phyloP scores from a whole-genome alignment of 2,113 vertebrate species.

The Dolichallabes microphthalmus region DNA sequence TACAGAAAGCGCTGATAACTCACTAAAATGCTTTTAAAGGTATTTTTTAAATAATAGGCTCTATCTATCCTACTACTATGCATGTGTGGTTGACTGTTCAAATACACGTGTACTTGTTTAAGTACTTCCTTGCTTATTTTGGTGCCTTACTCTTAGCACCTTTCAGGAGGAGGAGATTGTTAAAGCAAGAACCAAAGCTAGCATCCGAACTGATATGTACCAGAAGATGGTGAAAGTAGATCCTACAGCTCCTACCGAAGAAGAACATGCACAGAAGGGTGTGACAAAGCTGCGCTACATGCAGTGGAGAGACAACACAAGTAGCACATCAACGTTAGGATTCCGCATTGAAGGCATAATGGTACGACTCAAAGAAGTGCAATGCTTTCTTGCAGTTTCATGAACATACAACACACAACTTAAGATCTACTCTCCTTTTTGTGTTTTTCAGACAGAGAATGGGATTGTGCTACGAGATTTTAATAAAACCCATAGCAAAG shows the following conservation, averaged over 20 bases:
- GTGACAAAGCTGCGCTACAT: conserved; percentile 80
- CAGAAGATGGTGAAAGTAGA: conserved; percentile 78
- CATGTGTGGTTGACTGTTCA: neutral
- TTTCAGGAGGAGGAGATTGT: conserved; percentile 77
- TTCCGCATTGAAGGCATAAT: conserved; percentile 79
- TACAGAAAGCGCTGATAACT: too few species aligned
- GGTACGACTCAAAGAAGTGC: conserved; percentile 54
- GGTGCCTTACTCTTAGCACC: conserved; percentile 63
- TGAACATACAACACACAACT: neutral
- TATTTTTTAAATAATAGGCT: neutral
- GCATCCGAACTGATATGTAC: conserved; percentile 74
- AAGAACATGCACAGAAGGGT: conserved; percentile 69
- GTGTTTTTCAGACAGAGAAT: conserved; percentile 68
- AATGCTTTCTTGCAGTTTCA: neutral
- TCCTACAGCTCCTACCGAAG: conserved; percentile 64
- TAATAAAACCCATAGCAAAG: conserved; percentile 64
- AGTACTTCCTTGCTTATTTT: conserved; percentile 7
- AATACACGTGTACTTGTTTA: neutral
- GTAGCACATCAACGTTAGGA: conserved; percentile 73
- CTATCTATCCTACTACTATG: neutral
- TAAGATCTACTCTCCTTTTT: conserved; percentile 33
- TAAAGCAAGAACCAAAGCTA: conserved; percentile 61
- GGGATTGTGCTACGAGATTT: conserved; percentile 73
- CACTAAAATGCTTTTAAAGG: too few species aligned
- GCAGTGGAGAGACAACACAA: conserved; percentile 77